Conservation (phyloP, 2,113 vertebrate species). For the Chaetodon auriga region DNA sequence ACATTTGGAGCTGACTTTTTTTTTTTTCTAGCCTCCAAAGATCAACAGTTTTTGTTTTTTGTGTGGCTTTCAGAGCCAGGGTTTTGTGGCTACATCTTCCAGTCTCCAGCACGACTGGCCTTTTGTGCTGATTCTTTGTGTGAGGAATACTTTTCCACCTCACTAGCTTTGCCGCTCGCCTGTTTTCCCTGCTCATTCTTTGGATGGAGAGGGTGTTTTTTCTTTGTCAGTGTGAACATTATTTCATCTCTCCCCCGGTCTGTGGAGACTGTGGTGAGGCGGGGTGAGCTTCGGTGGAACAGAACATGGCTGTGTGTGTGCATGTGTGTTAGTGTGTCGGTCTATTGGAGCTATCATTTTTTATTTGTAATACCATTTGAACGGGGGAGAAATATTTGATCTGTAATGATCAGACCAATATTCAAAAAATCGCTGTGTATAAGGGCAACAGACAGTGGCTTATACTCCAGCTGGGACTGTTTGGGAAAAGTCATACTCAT, state of each 20-base stretch:
- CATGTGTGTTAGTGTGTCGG: not conserved
- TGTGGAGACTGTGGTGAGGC: conserved; percentile 51
- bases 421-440: not conserved
- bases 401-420: not conserved
- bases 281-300: conserved; percentile 31
- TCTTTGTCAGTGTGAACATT: conserved; percentile 74
- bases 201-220: conserved; percentile 63
- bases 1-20: conserved; percentile 31
- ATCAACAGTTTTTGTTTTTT: conserved; percentile 66
- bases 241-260: conserved; percentile 62
- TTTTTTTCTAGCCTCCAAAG: conserved; percentile 40
- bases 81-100: conserved; percentile 60
- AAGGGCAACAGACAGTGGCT: not conserved
- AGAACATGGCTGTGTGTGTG: not conserved
- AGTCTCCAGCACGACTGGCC: conserved; percentile 58
- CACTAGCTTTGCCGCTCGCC: conserved; percentile 46
- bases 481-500: too few relatives aligned
- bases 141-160: conserved; percentile 73
- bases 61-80: conserved; percentile 48
- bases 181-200: conserved; percentile 78
- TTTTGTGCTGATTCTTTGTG: conserved; percentile 59
- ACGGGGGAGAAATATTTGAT: not conserved
- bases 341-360: not conserved
- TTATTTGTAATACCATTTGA: not conserved
- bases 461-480: not conserved